These are phyloP conservation scores for Chalcis sispes DNA, from an alignment of 2,888 invertebrate genomes.

Conservation along the genomic window DNA sequence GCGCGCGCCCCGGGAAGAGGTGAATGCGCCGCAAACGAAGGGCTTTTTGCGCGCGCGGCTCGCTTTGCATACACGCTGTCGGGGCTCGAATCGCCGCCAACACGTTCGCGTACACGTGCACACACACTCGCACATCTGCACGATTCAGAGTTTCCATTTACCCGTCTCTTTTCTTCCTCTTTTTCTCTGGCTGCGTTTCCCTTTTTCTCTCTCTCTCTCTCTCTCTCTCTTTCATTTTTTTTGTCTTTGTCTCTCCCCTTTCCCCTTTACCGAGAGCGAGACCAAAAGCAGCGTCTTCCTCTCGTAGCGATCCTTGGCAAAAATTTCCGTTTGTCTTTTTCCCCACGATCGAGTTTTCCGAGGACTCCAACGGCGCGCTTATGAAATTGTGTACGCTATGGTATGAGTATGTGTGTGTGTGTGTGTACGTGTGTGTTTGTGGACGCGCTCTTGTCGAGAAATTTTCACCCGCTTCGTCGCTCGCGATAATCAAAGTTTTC, in stretches of 20 bases:
- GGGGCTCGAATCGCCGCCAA: background rate
- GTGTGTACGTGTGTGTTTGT: too few species aligned
- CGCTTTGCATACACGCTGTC: slow-evolving; percentile 35
- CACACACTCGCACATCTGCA: background rate
- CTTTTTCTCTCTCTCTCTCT: background rate
- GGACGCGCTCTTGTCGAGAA: too few species aligned
- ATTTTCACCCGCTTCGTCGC: too few species aligned
- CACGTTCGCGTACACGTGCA: background rate
- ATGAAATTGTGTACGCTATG: too few species aligned
- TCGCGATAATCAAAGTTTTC: too few species aligned
- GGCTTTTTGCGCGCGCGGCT: slow-evolving; percentile 30
- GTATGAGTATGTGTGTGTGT: too few species aligned
- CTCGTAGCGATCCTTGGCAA: background rate
- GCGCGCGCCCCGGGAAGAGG: slow-evolving; percentile 3
- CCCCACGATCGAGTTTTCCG: too few species aligned
- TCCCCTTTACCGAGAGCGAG: background rate
- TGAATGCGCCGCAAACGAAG: slow-evolving; percentile 42
- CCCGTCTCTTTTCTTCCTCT: too few species aligned
- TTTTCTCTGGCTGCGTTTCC: too few species aligned
- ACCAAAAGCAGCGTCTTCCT: background rate
- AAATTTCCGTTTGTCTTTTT: background rate
- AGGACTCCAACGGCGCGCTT: too few species aligned
- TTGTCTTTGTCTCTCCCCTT: background rate
- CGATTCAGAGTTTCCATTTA: too few species aligned
- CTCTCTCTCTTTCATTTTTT: background rate